Percentiles rank a stretch among this genome's conserved stretches.
These are phyloP conservation scores for Glaucopsyche alexis DNA, from an alignment of 2,888 invertebrate species.

Conservation along the genomic window DNA sequence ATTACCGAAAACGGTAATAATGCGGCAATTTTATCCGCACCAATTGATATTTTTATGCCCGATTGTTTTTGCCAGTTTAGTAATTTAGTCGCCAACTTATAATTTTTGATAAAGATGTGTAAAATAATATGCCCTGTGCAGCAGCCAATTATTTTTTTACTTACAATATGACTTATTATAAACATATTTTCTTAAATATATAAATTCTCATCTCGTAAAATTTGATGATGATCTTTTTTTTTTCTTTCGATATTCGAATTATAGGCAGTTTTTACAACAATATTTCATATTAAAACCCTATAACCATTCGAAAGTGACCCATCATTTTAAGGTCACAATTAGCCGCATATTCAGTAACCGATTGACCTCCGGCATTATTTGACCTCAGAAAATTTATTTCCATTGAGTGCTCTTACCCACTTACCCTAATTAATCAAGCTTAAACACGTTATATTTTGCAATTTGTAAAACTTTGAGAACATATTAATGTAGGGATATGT, in stretches of 20 bases:
- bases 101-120: no score
- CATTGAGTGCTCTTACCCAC: not conserved
- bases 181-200: no score
- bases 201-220: no score
- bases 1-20: no score
- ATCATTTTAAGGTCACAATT: not conserved
- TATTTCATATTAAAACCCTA: not conserved
- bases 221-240: no score
- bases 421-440: conserved; percentile 1
- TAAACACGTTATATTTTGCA: not conserved
- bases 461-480: not conserved
- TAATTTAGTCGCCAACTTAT: no score
- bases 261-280: not conserved
- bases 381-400: conserved; percentile 7
- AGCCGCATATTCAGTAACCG: not conserved
- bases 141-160: no score
- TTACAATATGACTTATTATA: no score
- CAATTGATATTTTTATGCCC: no score
- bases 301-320: not conserved
- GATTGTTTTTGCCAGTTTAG: no score
- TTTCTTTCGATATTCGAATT: no score
- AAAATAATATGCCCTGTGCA: not conserved
- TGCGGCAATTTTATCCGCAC: no score
- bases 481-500: not conserved
- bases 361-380: not conserved